phyloP scores from a whole-genome alignment of 2,797 vertebrate species.

The Netta rufina region DNA sequence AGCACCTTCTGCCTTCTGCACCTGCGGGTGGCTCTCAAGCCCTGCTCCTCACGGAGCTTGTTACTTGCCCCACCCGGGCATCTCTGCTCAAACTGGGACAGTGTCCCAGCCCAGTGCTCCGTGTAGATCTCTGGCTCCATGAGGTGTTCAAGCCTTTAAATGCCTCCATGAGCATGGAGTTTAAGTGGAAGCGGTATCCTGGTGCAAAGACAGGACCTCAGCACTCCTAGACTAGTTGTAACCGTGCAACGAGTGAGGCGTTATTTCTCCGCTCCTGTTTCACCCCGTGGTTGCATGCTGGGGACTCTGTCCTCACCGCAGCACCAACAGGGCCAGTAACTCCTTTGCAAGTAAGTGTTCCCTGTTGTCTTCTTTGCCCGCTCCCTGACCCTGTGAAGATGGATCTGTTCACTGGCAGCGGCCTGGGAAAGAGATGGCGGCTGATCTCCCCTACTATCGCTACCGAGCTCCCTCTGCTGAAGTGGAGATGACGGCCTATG shows the following conservation, averaged over 20 bases:
- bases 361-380: neutral
- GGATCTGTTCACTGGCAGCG: slow-evolving; percentile 73
- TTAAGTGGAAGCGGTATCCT: neutral
- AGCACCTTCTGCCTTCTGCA: neutral
- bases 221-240: neutral
- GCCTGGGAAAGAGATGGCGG: slow-evolving; percentile 23
- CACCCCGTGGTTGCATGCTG: accelerated
- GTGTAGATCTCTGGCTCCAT: neutral
- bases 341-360: neutral
- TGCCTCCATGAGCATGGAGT: neutral
- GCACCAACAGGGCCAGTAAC: accelerated
- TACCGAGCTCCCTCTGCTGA: slow-evolving; percentile 72
- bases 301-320: neutral
- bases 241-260: neutral
- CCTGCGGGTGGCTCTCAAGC: neutral
- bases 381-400: slow-evolving; percentile 16
- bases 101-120: neutral
- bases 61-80: accelerated
- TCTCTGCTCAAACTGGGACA: neutral
- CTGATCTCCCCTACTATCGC: neutral
- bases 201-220: neutral
- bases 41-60: neutral
- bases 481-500: slow-evolving; percentile 73
- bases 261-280: neutral
- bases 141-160: neutral